Evolutionary conservation across 2,113 vertebrate species (phyloP).

Genomic region (Petromus typicus): DNA sequence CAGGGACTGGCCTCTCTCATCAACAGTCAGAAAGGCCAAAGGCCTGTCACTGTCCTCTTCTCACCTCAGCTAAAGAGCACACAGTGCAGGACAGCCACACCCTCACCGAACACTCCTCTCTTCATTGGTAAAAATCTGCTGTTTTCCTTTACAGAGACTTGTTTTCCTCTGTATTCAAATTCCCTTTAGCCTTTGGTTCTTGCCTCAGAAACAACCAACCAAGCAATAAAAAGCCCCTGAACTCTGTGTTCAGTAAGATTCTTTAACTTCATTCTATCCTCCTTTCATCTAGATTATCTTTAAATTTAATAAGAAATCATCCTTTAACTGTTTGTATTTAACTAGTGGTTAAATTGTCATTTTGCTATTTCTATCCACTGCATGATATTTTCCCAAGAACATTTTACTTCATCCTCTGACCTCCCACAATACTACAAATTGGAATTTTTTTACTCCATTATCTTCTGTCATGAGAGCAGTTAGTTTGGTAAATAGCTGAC

Average conservation of each 20-base stretch:
- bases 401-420: not conserved
- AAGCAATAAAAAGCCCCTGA: not conserved
- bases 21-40: not conserved
- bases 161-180: not conserved
- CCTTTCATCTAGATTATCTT: not conserved
- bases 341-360: not conserved
- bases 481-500: conserved; percentile 7
- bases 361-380: not conserved
- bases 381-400: not conserved
- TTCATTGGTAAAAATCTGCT: not conserved
- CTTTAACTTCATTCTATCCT: not conserved
- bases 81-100: not conserved
- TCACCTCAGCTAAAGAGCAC: not conserved
- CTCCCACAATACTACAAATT: not conserved
- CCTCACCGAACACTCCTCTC: not conserved
- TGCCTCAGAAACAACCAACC: not conserved
- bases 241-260: not conserved
- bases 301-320: not conserved
- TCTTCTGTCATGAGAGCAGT: not conserved
- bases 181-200: not conserved
- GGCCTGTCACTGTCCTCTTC: not conserved
- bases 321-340: conserved; percentile 18
- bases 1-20: not conserved
- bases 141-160: not conserved
- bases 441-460: not conserved